Base-by-base conservation (phyloP, 2,888 invertebrate genomes). In the Rhaphigaster nebulosa region DNA sequence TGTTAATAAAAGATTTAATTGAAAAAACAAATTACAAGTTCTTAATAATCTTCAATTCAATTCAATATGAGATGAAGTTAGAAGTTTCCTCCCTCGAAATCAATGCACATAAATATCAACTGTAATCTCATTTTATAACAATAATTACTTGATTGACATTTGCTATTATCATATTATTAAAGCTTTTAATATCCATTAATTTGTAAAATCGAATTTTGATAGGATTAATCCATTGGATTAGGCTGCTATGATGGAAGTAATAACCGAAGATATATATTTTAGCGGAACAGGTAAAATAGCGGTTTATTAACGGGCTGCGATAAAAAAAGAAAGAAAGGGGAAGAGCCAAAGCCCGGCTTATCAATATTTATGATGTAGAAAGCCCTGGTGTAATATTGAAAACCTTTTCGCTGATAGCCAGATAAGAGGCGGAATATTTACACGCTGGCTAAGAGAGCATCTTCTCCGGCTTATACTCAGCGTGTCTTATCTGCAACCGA, bases 311-410 rank as follows among this genome's bases (percentile, higher is more conserved):
- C 84, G 45, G 18, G n/a, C 84, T n/a, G 84, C 45, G 45, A 84
- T 84, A 84, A 84, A 80, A n/a, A 80, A 80, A 84, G n/a, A 84
- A 26, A 84, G 84, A 45, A n/a, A 50, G 26, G 84, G 45, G 45
- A 84, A 50, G 45, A 84, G 84, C 84, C 84, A 84, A 41, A 50
- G 41, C 45, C 45, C 45, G 84, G 84, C 84, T 84, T 84, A 84
- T 84, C 84, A 26, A 84, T 84, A 84, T 84, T 84, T 84, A 84
- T 84, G 84, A 84, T 45, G 45, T n/a, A 84, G 84, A 84, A 84
- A 84, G 84, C 45, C 34, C n/a, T n/a, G 84, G 84, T 84, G 84
- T 84, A 84, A 84, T 45, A 84, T 84, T 84, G 84, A 84, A 84
- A 84, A 84, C 84, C 23, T 50, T 50, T 45, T 50, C 84, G 45